Conservation (phyloP, 1,140 invertebrate species). For the Bombus pascuorum region DNA sequence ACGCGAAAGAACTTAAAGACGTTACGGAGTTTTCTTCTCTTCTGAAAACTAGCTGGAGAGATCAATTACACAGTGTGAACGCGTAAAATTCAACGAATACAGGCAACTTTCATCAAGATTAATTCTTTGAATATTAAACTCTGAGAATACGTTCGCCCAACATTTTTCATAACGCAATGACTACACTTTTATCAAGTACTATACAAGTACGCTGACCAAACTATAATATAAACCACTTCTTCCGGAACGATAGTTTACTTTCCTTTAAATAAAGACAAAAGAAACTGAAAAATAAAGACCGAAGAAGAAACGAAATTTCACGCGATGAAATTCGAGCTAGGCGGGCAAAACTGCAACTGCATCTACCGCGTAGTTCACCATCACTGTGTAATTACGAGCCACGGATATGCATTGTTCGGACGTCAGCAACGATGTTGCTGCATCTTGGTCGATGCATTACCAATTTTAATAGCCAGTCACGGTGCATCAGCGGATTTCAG, state of each 20-base stretch:
- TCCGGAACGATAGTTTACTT: conserved; percentile 28
- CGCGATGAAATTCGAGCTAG: neutral
- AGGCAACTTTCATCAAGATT: too few species aligned
- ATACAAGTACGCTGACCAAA: neutral
- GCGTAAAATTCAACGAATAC: too few species aligned
- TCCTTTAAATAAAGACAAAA: neutral
- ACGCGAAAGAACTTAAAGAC: too few species aligned
- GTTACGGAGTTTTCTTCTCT: too few species aligned
- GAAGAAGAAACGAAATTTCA: neutral
- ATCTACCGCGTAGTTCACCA: neutral
- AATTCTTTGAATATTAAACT: too few species aligned
- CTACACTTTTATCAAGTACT: neutral
- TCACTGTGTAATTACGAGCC: neutral
- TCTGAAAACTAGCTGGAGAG: too few species aligned
- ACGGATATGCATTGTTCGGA: neutral
- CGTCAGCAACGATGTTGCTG: neutral
- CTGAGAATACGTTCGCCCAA: too few species aligned
- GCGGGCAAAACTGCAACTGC: neutral
- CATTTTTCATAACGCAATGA: neutral
- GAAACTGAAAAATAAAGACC: neutral
- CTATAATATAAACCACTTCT: neutral
- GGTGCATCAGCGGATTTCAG: neutral
- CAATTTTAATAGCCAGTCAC: neutral
- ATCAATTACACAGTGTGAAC: too few species aligned
- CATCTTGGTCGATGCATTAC: neutral